Conservation (phyloP, 2,888 invertebrate species). For the Acronicta alni region DNA sequence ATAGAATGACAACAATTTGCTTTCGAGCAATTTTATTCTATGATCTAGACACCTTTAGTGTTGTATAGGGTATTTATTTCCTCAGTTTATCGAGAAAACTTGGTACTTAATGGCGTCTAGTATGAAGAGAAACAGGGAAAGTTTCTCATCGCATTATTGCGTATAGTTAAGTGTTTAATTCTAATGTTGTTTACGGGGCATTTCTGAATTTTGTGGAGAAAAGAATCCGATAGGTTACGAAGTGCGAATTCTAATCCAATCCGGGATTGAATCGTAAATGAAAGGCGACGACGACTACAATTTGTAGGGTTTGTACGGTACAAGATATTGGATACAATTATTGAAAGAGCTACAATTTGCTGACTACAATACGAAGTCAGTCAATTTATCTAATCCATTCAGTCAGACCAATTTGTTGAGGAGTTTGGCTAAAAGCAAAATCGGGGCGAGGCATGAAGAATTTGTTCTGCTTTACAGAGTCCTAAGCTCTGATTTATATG, state of each 20-base stretch:
- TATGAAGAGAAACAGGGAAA: not conserved
- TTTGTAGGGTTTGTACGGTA: slow-evolving; percentile 1
- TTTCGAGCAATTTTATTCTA: slow-evolving; percentile 20
- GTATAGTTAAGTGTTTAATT: not conserved
- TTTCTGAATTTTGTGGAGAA: too few relatives aligned
- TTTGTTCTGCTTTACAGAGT: slow-evolving; percentile 2
- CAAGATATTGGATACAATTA: slow-evolving; percentile 20
- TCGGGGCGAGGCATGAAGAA: slow-evolving; percentile 11
- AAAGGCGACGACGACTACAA: slow-evolving; percentile 10
- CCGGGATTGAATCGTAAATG: slow-evolving; percentile 7
- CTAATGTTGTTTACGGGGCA: not conserved
- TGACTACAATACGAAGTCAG: slow-evolving; percentile 15
- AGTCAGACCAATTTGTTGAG: slow-evolving; percentile 22
- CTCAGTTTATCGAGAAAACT: slow-evolving; percentile 11
- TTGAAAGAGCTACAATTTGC: slow-evolving; percentile 1
- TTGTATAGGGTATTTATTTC: not conserved
- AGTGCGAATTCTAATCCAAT: slow-evolving; percentile 8
- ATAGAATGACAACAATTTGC: slow-evolving; percentile 34
- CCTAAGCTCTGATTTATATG: slow-evolving; percentile 23
- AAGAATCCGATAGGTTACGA: slow-evolving; percentile 2
- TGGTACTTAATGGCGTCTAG: not conserved
- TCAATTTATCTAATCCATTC: slow-evolving; percentile 19
- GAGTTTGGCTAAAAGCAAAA: slow-evolving; percentile 14
- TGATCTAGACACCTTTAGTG: not conserved
- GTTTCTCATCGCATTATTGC: not conserved